A percentile compares a stretch with the other conserved stretches of the same genome.
These are phyloP conservation scores for Cephalophus harveyi DNA, from an alignment of 2,113 vertebrate species.

Conservation along the genomic window DNA sequence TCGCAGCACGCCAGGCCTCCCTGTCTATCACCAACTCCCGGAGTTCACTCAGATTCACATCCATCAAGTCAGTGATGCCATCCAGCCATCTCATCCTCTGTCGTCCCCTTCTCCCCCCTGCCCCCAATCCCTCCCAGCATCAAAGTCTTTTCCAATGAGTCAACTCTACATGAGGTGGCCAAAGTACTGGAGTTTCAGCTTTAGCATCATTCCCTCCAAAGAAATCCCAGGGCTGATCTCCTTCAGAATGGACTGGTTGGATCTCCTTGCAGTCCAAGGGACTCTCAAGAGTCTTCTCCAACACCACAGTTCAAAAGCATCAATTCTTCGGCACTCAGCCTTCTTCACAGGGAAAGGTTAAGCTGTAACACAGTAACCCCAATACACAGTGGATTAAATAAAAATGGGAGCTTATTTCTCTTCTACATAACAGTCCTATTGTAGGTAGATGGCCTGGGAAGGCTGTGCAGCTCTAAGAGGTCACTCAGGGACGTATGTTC, in stretches of 20 bases:
- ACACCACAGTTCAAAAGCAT: not conserved
- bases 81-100: too few relatives aligned
- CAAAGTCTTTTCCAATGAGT: too few relatives aligned
- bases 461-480: not conserved
- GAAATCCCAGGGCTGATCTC: not conserved
- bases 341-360: not conserved
- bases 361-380: not conserved
- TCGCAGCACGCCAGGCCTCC: too few relatives aligned
- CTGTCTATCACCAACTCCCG: too few relatives aligned
- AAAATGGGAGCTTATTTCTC: not conserved
- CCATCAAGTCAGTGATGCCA: too few relatives aligned
- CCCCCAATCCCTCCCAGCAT: too few relatives aligned
- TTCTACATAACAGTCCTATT: not conserved
- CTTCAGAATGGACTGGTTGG: not conserved
- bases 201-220: too few relatives aligned
- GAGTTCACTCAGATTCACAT: too few relatives aligned
- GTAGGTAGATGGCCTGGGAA: not conserved
- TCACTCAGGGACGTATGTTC: not conserved
- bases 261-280: not conserved
- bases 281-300: not conserved
- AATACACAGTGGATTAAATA: not conserved
- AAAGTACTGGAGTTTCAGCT: too few relatives aligned
- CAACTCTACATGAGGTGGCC: too few relatives aligned
- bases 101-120: too few relatives aligned
- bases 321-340: not conserved